Evolutionary conservation across 1,140 invertebrate genomes (phyloP).

Genomic region (Globodera ellingtonae): DNA sequence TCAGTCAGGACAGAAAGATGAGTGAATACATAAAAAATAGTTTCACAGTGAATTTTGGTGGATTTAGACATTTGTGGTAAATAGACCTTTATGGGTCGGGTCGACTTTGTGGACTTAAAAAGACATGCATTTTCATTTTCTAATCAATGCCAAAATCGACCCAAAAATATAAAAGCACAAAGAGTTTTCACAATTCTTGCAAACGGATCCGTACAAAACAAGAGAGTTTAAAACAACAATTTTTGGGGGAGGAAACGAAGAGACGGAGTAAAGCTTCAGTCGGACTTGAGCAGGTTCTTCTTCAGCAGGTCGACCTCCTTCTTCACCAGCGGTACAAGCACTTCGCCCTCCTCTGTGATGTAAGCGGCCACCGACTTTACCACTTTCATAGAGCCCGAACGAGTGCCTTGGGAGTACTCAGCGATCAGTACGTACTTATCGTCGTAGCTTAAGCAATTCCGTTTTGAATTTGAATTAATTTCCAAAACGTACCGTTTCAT

Average conservation of each 20-base stretch:
- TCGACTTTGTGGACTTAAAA: not conserved
- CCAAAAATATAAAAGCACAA: not conserved
- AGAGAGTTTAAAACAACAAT: not conserved
- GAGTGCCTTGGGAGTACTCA: slow-evolving; percentile 52
- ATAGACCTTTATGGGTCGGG: no score
- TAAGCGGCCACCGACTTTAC: slow-evolving; percentile 62
- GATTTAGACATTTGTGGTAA: not conserved
- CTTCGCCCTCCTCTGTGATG: slow-evolving; percentile 62
- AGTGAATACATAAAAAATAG: not conserved
- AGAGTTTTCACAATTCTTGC: no score
- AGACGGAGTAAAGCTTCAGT: slow-evolving; percentile 19
- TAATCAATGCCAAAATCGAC: not conserved
- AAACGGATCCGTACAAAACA: no score
- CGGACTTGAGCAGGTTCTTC: slow-evolving; percentile 43
- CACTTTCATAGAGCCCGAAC: slow-evolving; percentile 55
- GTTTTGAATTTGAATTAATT: not conserved
- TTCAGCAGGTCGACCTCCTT: slow-evolving; percentile 51
- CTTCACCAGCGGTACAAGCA: slow-evolving; percentile 48
- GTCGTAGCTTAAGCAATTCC: slow-evolving; percentile 57
- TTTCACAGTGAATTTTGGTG: not conserved
- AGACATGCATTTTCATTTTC: not conserved
- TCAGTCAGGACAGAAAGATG: not conserved
- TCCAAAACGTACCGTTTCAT: slow-evolving; percentile 54
- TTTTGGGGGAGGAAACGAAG: slow-evolving; percentile 34
- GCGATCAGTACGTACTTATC: slow-evolving; percentile 61